Evolutionary conservation across 2,888 invertebrate genomes (phyloP).

Genomic region (Penaeus monodon): DNA sequence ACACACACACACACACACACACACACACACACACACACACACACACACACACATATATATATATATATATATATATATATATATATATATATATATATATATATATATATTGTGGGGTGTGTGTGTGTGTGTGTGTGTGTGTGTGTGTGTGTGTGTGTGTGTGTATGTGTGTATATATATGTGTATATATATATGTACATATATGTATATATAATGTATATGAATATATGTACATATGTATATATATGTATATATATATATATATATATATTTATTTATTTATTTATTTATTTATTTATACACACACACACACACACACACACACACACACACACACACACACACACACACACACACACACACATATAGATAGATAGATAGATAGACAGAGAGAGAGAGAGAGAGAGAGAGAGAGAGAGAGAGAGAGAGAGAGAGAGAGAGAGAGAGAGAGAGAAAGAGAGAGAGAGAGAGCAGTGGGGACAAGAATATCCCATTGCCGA

Average conservation of each 20-base stretch:
- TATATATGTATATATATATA: background rate
- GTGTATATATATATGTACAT: background rate
- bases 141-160: background rate
- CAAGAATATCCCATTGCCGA: too few relatives aligned
- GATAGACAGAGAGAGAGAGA: too few relatives aligned
- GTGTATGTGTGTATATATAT: background rate
- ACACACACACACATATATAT: constrained; percentile 1
- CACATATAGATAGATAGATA: background rate
- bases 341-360: too few relatives aligned
- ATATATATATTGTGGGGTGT: too few relatives aligned
- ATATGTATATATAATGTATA: background rate
- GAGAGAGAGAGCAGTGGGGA: too few relatives aligned
- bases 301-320: background rate
- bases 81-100: background rate
- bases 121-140: background rate
- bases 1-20: background rate
- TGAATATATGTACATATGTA: background rate
- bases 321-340: too few relatives aligned
- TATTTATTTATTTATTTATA: background rate
- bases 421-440: too few relatives aligned
- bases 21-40: constrained; percentile 1
- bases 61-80: background rate
- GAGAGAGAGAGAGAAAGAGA: too few relatives aligned
- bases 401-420: too few relatives aligned
- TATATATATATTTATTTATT: background rate